Evolutionary conservation across 2,797 vertebrate species (phyloP).

Genomic region (Ctenochaetus hawaiiensis): DNA sequence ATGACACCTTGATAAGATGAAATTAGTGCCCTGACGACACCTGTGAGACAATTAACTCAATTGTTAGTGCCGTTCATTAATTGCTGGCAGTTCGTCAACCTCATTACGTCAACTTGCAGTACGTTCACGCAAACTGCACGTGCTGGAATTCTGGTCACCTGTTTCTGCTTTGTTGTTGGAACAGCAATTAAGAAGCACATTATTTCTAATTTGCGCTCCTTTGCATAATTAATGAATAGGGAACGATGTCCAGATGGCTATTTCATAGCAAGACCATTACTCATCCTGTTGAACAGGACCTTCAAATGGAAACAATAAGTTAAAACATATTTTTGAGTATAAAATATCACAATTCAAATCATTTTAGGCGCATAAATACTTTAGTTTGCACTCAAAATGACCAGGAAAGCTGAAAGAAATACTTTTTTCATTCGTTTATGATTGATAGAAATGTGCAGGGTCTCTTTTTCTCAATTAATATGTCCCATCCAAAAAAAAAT

Average conservation of each 20-base stretch:
- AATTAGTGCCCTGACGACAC: constrained; percentile 52
- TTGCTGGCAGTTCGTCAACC: constrained; percentile 78
- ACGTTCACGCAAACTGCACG: constrained; percentile 48
- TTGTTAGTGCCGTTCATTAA: constrained; percentile 72
- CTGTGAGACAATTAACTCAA: constrained; percentile 68
- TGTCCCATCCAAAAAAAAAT: background rate
- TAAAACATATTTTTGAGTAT: constrained; percentile 18
- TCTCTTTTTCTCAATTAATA: background rate
- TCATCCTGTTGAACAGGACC: constrained; percentile 70
- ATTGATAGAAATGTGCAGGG: background rate
- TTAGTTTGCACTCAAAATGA: background rate
- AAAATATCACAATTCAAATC: constrained; percentile 8
- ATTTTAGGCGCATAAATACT: background rate
- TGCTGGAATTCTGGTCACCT: constrained; percentile 70
- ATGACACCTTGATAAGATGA: constrained; percentile 49
- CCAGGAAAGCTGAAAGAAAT: background rate
- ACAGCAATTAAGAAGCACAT: constrained; percentile 77
- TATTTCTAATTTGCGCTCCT: constrained; percentile 76
- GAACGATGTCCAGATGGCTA: constrained; percentile 75
- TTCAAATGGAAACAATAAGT: constrained; percentile 56
- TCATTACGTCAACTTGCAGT: constrained; percentile 74
- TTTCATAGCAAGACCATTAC: constrained; percentile 69
- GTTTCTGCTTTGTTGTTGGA: constrained; percentile 67
- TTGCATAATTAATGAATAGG: constrained; percentile 78
- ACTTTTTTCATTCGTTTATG: background rate